phyloP scores from a whole-genome alignment of 2,113 vertebrate genomes.

The Anolis sagrei region DNA sequence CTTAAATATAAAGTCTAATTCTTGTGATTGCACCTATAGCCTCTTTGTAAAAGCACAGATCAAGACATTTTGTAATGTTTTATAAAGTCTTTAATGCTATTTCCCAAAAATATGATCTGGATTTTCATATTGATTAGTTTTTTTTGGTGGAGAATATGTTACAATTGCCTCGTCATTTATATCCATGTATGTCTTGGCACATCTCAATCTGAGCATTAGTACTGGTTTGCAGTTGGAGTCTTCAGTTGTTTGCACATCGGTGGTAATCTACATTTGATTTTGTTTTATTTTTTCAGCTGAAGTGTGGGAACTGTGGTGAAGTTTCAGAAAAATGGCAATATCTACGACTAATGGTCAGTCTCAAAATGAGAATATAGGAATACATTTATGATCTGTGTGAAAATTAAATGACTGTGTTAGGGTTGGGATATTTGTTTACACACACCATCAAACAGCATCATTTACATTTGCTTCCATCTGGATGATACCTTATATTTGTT shows the following conservation, averaged over 20 bases:
- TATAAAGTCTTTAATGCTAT: neutral
- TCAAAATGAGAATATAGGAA: neutral
- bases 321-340: conserved; percentile 97
- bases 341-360: conserved; percentile 85
- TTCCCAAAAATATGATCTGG: neutral
- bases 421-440: too few species aligned
- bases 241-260: neutral
- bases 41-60: neutral
- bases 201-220: neutral
- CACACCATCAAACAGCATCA: too few species aligned
- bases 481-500: too few species aligned
- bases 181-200: neutral
- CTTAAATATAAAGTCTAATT: too few species aligned
- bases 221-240: neutral
- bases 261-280: conserved; percentile 14
- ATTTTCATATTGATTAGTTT: neutral
- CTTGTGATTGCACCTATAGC: neutral
- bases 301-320: conserved; percentile 95
- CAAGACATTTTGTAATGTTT: neutral
- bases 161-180: neutral
- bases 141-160: neutral
- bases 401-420: neutral
- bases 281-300: conserved; percentile 79
- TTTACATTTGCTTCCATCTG: too few species aligned
- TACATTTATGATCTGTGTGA: neutral